Conservation (phyloP, 2,888 invertebrate species). For the Ichneumoninae sp. region DNA sequence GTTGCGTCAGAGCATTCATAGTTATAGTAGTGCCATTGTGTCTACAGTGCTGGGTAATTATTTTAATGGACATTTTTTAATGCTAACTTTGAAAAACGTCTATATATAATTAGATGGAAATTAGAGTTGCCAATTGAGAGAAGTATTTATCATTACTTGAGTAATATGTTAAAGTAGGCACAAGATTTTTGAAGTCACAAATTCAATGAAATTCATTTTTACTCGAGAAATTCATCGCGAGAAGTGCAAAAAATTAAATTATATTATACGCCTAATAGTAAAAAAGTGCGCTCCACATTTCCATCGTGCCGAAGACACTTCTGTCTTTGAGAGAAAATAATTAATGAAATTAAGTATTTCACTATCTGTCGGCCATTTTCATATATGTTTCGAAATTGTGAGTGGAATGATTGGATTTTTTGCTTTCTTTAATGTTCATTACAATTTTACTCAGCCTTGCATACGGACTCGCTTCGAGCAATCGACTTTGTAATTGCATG, state of each 20-base stretch:
- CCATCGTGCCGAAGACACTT: not conserved
- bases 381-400: not conserved
- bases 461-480: slow-evolving; percentile 25
- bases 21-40: not conserved
- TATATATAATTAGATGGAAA: not conserved
- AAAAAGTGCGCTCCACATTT: not conserved
- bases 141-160: not conserved
- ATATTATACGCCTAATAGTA: not conserved
- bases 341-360: not conserved
- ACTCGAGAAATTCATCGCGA: not conserved
- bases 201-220: not conserved
- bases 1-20: not conserved
- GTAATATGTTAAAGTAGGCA: not conserved
- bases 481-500: slow-evolving; percentile 38
- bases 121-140: not conserved
- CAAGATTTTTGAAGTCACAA: not conserved
- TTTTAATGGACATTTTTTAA: not conserved
- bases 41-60: slow-evolving; percentile 3
- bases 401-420: not conserved
- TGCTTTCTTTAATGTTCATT: not conserved
- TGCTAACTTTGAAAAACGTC: not conserved
- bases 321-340: not conserved
- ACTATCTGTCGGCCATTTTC: not conserved
- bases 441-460: slow-evolving; percentile 2
- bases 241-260: not conserved